A percentile compares a stretch with the other conserved stretches of the same genome.
Conservation (phyloP, 2,113 vertebrate species). For the Halcyon malimbica region DNA sequence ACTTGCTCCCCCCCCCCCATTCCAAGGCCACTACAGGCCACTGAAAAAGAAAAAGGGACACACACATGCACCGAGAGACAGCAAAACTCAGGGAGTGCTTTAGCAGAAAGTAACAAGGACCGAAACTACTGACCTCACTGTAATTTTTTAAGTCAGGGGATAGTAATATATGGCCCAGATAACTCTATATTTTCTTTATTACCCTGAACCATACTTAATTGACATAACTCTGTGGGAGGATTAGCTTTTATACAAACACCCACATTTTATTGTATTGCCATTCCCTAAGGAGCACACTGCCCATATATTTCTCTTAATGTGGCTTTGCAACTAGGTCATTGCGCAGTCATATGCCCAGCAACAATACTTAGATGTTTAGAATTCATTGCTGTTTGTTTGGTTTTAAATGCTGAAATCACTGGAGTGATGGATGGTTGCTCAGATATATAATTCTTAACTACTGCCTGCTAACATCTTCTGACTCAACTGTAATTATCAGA, state of each 20-base stretch:
- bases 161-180: background rate
- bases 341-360: background rate
- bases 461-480: background rate
- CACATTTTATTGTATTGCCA: background rate
- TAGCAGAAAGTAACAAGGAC: background rate
- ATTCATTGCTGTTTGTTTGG: constrained; percentile 27
- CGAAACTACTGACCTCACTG: background rate
- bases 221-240: background rate
- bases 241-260: constrained; percentile 44
- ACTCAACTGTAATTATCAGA: background rate
- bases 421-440: background rate
- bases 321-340: constrained; percentile 37
- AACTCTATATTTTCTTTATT: constrained; percentile 52
- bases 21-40: constrained; percentile 51
- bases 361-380: constrained; percentile 21
- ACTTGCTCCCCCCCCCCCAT: background rate
- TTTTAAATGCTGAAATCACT: constrained; percentile 7
- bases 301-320: constrained; percentile 46
- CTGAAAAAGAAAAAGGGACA: constrained; percentile 19
- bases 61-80: background rate
- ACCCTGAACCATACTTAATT: constrained; percentile 38
- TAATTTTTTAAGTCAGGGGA: background rate
- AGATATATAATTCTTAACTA: constrained; percentile 22
- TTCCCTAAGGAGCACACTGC: background rate
- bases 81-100: background rate